These are phyloP conservation scores for Polyommatus icarus DNA, from an alignment of 2,888 invertebrate genomes.

Conservation along the genomic window DNA sequence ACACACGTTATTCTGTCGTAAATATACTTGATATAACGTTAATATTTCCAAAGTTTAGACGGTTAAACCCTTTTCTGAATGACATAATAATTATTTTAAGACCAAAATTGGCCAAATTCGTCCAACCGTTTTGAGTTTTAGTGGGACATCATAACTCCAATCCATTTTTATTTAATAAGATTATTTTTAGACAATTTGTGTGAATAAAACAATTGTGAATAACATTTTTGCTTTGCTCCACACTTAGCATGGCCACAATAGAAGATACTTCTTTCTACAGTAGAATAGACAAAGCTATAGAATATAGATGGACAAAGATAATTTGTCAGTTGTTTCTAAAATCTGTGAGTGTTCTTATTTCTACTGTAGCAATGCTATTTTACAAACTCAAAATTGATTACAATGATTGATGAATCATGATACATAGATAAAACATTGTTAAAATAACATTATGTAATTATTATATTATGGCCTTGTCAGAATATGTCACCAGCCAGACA, in stretches of 20 bases:
- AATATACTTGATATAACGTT: neutral
- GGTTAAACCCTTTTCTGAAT: neutral
- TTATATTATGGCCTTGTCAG: neutral
- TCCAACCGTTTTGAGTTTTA: too few species aligned
- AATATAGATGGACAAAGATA: neutral
- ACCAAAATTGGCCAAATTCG: neutral
- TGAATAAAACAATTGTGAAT: neutral
- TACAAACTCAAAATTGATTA: neutral
- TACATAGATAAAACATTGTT: neutral
- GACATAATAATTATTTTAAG: neutral
- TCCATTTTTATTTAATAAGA: too few species aligned
- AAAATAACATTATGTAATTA: neutral
- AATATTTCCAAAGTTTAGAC: neutral
- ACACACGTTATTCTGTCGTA: neutral
- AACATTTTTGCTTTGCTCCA: neutral
- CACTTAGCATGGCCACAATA: neutral
- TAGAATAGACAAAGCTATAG: neutral
- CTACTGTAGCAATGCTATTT: neutral
- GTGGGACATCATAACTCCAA: too few species aligned
- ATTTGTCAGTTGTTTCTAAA: neutral
- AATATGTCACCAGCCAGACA: neutral
- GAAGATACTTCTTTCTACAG: neutral
- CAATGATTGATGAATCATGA: neutral
- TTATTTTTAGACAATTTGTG: too few species aligned
- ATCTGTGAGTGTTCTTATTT: neutral